Evolutionary conservation across 1,140 invertebrate species (phyloP), one percentile per base, ranked within the genome.

Genomic region (Drosophila mojavensis): DNA sequence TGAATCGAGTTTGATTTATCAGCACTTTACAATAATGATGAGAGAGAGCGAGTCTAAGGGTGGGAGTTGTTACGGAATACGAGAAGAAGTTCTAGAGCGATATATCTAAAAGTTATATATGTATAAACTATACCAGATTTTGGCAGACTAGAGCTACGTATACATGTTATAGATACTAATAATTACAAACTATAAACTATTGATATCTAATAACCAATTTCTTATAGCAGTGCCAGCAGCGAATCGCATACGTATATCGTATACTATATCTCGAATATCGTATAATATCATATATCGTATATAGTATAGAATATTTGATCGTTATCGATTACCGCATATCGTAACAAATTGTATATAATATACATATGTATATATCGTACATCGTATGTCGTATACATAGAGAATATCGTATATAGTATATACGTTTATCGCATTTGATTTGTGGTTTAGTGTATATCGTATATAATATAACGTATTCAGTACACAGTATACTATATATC

Each of bases 21-120:
- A 39, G 47, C 47, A 58, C 17, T 74, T 50, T 74, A 65, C 54
- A 72, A 20, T 20, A 24, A 41, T 61, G 33, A 41, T 61, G 43
- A 61, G 56, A 67, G 70, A 58, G 61, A 68, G 65, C 47, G 45
- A 50, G 33, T 66, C 58, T 47, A 66, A 33, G 45, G 45, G 20
- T 33, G 51, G 51, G 30, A 9, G 24, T 28, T 55, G 15, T 26
- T 30, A 26, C 13, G 11, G 36, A 6, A 33, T 67, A 67, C 48
- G 36, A 15, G 9, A 45, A 30, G 45, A 59, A 10, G 20, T 26
- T 56, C 43, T 70, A 70, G 60, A 69, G 36, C 48, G 24, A 47
- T 30, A 39, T 70, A 36, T 68, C 30, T 60, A 41, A 10, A 10
- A 39, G 36, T 39, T 61, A 53, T 59, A 33, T 68, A 10, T 47